Base-by-base conservation (phyloP, 2,113 vertebrate genomes). In the Tor tambroides region DNA sequence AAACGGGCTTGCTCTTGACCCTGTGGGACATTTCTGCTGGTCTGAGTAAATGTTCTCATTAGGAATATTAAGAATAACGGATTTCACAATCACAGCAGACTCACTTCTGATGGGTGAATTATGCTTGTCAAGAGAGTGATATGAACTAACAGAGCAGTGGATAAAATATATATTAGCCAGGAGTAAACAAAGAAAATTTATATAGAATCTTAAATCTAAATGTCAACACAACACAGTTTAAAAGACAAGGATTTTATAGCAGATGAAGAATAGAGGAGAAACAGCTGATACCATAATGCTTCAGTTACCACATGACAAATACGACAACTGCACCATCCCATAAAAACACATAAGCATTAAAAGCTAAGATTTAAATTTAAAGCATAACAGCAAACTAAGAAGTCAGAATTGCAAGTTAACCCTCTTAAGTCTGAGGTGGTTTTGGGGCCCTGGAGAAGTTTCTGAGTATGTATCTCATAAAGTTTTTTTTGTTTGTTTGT, bases 51-150 rank as follows among this genome's bases (percentile, higher is more conserved):
- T 83, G 80, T 85, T 28, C 49, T 46, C 80, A 87, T 88, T 80
- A 81, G 84, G 82, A 89, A 87, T 83, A 88, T 88, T 78, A 80
- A 88, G 77, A 90, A 87, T 69, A 85, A 91, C 74, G 43, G 69
- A 78, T 79, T 77, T 38, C 46, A 84, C 80, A 87, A 88, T 87
- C 88, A 86, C 32, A 77, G 26, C 6, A 72, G 83, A 85, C 88
- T 88, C 67, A 91, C 80, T 67, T 85, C 41, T 51, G 63, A 38
- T 8, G 35, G 78, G 19, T 30, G 4, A 75, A 81, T 88, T 87
- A 88, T 83, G 61, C 81, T 89, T 49, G 5, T 80, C 23, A 54
- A 89, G 85, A 78, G 75, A 85, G 38, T 51, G 19, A 67, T 49
- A 23, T 82, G 2, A 82, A 80, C 56, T 28, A 81, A 43, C 23